phyloP scores from a whole-genome alignment of 2,888 invertebrate genomes.

The Andrena marginata region DNA sequence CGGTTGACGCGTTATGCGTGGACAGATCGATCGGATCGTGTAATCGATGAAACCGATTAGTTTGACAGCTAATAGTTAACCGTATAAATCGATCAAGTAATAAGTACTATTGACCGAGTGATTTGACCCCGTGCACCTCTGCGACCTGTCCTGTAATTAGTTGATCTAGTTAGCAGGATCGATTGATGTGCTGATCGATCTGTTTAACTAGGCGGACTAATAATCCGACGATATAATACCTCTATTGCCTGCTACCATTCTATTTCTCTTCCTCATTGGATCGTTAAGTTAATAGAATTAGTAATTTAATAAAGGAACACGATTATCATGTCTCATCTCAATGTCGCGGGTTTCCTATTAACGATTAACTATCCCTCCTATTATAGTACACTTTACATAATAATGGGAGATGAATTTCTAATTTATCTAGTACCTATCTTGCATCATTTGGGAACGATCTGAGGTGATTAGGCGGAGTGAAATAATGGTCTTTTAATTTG shows the following conservation, averaged over 20 bases:
- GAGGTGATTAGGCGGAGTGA: no score
- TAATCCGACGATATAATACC: neutral
- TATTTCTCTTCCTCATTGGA: neutral
- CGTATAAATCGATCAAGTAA: slow-evolving; percentile 60
- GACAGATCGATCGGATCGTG: slow-evolving; percentile 31
- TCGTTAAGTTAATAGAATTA: neutral
- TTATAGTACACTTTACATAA: no score
- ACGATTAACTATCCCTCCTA: no score
- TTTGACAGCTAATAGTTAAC: slow-evolving; percentile 48
- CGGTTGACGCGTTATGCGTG: slow-evolving; percentile 37
- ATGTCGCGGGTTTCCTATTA: no score
- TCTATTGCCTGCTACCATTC: neutral
- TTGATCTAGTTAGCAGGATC: slow-evolving; percentile 37
- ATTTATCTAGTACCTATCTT: no score
- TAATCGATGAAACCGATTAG: slow-evolving; percentile 56
- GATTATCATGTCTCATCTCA: no score
- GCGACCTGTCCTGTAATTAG: slow-evolving; percentile 37
- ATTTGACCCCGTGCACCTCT: slow-evolving; percentile 43
- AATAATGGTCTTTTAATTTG: no score
- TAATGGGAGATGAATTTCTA: no score
- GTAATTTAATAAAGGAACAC: no score
- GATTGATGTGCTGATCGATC: slow-evolving; percentile 23
- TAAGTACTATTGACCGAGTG: slow-evolving; percentile 31
- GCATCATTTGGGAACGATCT: no score
- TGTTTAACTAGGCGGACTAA: slow-evolving; percentile 17